These are phyloP conservation scores for Steinernema scapterisci DNA, from an alignment of 2,888 invertebrate genomes.

Conservation along the genomic window DNA sequence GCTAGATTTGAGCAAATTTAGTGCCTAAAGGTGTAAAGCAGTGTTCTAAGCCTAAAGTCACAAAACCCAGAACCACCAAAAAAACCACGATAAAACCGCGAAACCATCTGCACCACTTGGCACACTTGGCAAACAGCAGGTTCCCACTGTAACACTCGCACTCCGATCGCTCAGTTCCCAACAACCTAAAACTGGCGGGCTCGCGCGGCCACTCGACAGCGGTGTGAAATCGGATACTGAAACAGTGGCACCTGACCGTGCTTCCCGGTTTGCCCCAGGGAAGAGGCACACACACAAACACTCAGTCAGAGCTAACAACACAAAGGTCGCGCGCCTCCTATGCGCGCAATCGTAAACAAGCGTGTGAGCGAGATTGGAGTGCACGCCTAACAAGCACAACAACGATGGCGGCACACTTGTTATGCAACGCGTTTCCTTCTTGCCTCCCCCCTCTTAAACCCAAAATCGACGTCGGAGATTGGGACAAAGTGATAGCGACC, in stretches of 20 bases:
- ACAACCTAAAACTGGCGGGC: not conserved
- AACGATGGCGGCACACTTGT: conserved; percentile 6
- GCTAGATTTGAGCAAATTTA: no score
- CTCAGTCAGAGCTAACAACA: not conserved
- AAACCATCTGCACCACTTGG: conserved; percentile 4
- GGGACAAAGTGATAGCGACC: conserved; percentile 20
- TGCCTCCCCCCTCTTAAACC: not conserved
- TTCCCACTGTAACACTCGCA: not conserved
- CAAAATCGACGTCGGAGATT: conserved; percentile 19
- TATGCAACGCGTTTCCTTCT: not conserved
- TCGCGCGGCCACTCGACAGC: not conserved
- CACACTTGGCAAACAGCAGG: not conserved
- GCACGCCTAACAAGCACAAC: conserved; percentile 14
- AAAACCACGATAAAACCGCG: not conserved
- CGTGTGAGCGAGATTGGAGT: no score
- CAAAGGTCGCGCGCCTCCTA: not conserved
- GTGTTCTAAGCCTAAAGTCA: no score
- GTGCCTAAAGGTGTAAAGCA: no score
- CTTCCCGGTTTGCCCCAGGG: no score
- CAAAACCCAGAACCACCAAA: not conserved
- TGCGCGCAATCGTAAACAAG: not conserved
- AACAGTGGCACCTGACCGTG: no score
- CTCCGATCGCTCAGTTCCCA: not conserved
- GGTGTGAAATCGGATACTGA: conserved; percentile 19
- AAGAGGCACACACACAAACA: not conserved